Evolutionary conservation across 2,888 invertebrate genomes (phyloP).

Genomic region (Drosophila putrida): DNA sequence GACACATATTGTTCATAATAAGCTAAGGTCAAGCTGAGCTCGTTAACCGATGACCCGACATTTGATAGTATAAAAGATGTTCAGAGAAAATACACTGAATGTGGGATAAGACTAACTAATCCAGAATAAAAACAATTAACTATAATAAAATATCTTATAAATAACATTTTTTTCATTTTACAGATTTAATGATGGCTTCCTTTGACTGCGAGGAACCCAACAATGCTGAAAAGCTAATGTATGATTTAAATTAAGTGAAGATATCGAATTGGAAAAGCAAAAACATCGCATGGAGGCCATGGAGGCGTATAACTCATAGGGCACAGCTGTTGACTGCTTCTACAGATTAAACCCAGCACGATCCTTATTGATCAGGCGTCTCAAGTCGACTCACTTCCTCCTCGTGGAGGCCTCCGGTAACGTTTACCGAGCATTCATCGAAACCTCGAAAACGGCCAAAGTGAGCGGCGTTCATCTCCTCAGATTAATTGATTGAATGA

Average conservation of each 20-base stretch:
- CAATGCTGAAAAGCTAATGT: constrained; percentile 58
- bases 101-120: too few relatives aligned
- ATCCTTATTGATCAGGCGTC: constrained; percentile 56
- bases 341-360: constrained; percentile 33
- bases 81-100: background rate
- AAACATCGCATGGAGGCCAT: constrained; percentile 57
- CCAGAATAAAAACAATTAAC: too few relatives aligned
- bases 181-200: constrained; percentile 59
- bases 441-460: constrained; percentile 43
- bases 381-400: constrained; percentile 64
- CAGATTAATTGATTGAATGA: constrained; percentile 25
- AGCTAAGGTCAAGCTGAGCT: constrained; percentile 37
- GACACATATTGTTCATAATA: constrained; percentile 7
- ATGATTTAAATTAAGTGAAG: constrained; percentile 45
- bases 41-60: constrained; percentile 30
- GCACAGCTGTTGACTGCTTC: constrained; percentile 51
- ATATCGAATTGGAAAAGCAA: constrained; percentile 18
- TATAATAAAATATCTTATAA: background rate
- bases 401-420: constrained; percentile 60
- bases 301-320: constrained; percentile 54
- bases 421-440: constrained; percentile 37
- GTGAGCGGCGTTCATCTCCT: constrained; percentile 52
- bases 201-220: constrained; percentile 57
- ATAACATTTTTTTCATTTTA: background rate
- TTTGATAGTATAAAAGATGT: constrained; percentile 1